Conservation (phyloP, 2,888 invertebrate species). For the Hyposoter didymator region DNA sequence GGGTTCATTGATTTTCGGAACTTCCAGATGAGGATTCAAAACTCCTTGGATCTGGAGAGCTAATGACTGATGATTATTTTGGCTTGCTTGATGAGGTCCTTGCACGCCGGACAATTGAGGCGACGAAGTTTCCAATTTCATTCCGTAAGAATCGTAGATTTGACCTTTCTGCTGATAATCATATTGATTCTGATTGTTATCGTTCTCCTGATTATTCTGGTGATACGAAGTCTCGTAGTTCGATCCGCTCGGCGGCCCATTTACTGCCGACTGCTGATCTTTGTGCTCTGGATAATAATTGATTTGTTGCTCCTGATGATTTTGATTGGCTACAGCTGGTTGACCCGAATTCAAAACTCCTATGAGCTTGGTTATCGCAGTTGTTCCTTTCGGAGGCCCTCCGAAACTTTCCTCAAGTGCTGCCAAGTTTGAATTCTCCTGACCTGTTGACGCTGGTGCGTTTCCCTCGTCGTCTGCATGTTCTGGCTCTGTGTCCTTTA, state of each 20-base stretch:
- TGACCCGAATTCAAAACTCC: constrained; percentile 65
- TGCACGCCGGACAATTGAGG: constrained; percentile 32
- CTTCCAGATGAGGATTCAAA: constrained; percentile 56
- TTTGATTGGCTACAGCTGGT: constrained; percentile 23
- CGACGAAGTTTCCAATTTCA: constrained; percentile 46
- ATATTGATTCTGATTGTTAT: constrained; percentile 40
- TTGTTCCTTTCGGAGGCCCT: constrained; percentile 68
- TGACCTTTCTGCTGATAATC: constrained; percentile 48
- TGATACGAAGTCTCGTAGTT: constrained; percentile 35
- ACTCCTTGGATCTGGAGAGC: constrained; percentile 56
- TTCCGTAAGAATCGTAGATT: constrained; percentile 59
- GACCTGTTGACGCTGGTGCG: constrained; percentile 9
- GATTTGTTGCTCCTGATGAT: constrained; percentile 49
- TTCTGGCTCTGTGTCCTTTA: constrained; percentile 77
- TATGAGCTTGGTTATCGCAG: constrained; percentile 63
- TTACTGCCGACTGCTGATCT: constrained; percentile 56
- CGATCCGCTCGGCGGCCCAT: constrained; percentile 50
- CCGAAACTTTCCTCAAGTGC: constrained; percentile 76
- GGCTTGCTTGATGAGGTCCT: constrained; percentile 20
- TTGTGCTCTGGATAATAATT: constrained; percentile 62
- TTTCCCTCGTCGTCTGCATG: constrained; percentile 40
- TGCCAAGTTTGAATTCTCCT: constrained; percentile 65
- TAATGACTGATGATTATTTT: constrained; percentile 55
- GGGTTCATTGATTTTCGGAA: constrained; percentile 37
- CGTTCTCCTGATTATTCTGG: constrained; percentile 25